Evolutionary conservation across 1,140 invertebrate species (phyloP).

Genomic region (fruit fly (Drosophila melanogaster)): DNA sequence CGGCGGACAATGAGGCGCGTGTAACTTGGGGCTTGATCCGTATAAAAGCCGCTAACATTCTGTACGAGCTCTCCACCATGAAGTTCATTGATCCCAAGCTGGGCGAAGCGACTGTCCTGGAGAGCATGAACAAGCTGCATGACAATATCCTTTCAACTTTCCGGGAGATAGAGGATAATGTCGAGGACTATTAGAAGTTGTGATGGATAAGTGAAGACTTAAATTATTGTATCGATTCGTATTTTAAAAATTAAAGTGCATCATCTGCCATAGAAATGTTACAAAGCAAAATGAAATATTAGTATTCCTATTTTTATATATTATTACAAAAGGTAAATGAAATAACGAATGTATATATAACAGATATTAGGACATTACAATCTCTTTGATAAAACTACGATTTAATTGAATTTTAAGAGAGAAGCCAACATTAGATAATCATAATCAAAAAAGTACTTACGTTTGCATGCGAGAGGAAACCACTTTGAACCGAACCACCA

Average conservation of each 20-base stretch:
- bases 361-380: too few relatives aligned
- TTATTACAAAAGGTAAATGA: too few relatives aligned
- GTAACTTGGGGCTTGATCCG: slow-evolving; percentile 74
- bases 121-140: slow-evolving; percentile 9
- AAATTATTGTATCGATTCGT: too few relatives aligned
- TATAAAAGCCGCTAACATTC: slow-evolving; percentile 15
- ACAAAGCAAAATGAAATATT: too few relatives aligned
- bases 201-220: too few relatives aligned
- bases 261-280: too few relatives aligned
- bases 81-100: slow-evolving; percentile 60
- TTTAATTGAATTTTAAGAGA: too few relatives aligned
- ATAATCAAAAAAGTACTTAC: slow-evolving; percentile 13
- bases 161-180: slow-evolving; percentile 43
- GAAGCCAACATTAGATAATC: too few relatives aligned
- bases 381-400: background rate
- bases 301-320: too few relatives aligned
- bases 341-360: too few relatives aligned
- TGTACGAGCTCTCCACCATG: slow-evolving; percentile 74
- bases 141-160: slow-evolving; percentile 11
- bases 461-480: background rate
- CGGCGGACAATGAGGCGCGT: slow-evolving; percentile 41
- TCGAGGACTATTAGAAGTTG: background rate
- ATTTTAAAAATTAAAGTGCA: too few relatives aligned
- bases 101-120: slow-evolving; percentile 19
- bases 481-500: background rate